Base-by-base conservation (phyloP, 1,140 invertebrate genomes). In the Saccostrea cuccullata region DNA sequence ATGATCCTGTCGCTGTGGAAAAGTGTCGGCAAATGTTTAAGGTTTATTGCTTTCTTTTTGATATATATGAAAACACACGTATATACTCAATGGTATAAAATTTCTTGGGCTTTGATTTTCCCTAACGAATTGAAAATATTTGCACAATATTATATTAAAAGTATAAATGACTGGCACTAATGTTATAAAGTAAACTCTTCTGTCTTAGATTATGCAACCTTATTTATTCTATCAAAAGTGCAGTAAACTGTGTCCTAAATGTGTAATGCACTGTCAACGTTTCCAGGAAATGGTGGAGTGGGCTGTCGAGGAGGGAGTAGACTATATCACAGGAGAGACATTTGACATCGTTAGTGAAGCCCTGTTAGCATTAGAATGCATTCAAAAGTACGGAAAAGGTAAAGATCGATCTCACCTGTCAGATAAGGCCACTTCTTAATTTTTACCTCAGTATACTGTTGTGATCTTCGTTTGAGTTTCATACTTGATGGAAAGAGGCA, bases 241-340 rank as follows among this genome's bases (percentile, higher is more conserved):
- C n/a, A 64, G 17, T 17, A 8, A 3, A 64, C n/a, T 64, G 15
- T 13, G 20, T 64, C n/a, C 58, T 20, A 20, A 20, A 17, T 26
- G 40, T 6, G 2, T 82, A 47, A 6, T 23, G 20, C n/a, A 20
- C 15, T 84, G 82, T 15, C 26, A 15, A 12, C n/a, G 82, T 55
- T 84, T 84, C 55, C 83, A 93, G 92, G 93, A 93, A 82, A 93
- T 93, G 86, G 86, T 92, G 1, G 86, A 90, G 47, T 93, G 92
- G 92, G 92, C 93, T 9, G 88, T 86, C 17, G 85, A 92, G 36
- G 90, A 67, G 5, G 91, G 91, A 15, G 93, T 91, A 12, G 92
- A 93, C 88, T 93, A 88, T 87, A 92, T 93, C 12, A 85, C 93
- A 12, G 94, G 89, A 6, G 94, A 94, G 84, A 94, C 94, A 0